Base-by-base conservation (phyloP, 2,113 vertebrate genomes). In the Phoxinus phoxinus region DNA sequence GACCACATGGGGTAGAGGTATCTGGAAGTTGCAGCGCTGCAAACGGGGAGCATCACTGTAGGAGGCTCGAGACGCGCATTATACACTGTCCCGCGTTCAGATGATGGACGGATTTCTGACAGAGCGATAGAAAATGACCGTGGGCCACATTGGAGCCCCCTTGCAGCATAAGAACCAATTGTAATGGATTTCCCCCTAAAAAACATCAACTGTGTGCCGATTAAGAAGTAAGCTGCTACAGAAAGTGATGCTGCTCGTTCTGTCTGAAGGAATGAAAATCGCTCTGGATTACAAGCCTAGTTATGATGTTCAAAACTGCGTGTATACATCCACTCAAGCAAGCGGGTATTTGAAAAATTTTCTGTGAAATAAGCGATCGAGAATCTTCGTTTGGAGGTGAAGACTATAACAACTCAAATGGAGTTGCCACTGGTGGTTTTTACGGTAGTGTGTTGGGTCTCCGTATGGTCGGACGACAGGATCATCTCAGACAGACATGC, bases 401-500 rank as follows among this genome's bases (percentile, higher is more conserved):
- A 56, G 81, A 58, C 76, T 72, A 46, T 13, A 79, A 35, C 30
- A 35, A 41, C 53, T 86, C 79, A 73, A 56, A 93, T 93, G 94
- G 94, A 94, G 94, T 88, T 94, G 90, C 73, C 73, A 35, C 83
- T 89, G 77, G 61, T 94, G 92, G 37, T 94, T 88, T 91, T 95
- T 86, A 89, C 88, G 87, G 13, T 93, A 85, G 89, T 94, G 91
- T 94, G 92, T 86, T 93, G 92, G 92, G 90, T 92, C 67, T 93
- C 90, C 79, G 94, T 93, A 81, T 93, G 94, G 92, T 91, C 94
- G 48, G 94, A 95, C 88, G 94, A 95, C 91, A 94, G 94, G 93
- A 94, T 95, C 91, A 92, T 94, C 72, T 94, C 94, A 76, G 94
- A 95, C 89, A 91, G 94, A 90, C 94, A 95, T 84, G 89, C 93